A percentile compares a stretch with the other conserved stretches of the same genome.
These are phyloP conservation scores for Benthosema pterotum DNA, from an alignment of 2,797 vertebrate species.

Conservation along the genomic window DNA sequence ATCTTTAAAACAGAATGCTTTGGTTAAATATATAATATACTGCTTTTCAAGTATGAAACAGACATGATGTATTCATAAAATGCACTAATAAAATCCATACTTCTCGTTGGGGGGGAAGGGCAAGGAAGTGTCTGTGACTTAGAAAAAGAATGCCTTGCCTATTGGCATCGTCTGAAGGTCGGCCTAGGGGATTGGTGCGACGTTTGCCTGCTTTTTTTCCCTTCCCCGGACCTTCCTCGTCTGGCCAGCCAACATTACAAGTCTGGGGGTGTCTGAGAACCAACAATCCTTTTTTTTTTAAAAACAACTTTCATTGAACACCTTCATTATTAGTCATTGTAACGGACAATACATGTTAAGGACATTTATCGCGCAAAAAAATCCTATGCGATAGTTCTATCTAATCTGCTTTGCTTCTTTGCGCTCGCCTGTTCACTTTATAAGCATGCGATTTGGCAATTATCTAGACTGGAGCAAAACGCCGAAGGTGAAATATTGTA, in stretches of 20 bases:
- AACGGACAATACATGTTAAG: conserved; percentile 1
- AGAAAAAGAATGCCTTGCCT: conserved; percentile 28
- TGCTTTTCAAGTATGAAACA: conserved; percentile 77
- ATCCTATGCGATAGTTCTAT: conserved; percentile 5
- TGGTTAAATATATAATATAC: conserved; percentile 72
- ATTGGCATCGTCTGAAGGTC: conserved; percentile 34
- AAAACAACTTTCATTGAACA: conserved; percentile 17
- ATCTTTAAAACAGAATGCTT: conserved; percentile 86
- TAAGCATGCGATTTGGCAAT: conserved; percentile 16
- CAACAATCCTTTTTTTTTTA: conserved; percentile 31
- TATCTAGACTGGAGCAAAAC: not conserved
- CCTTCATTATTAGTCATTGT: conserved; percentile 23
- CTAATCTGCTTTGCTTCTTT: conserved; percentile 26
- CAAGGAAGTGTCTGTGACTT: conserved; percentile 40
- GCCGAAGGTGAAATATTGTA: not conserved
- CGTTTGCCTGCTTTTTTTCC: conserved; percentile 49
- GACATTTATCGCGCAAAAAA: conserved; percentile 25
- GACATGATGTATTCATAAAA: conserved; percentile 69
- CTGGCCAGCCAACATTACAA: conserved; percentile 67
- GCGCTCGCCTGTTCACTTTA: conserved; percentile 41
- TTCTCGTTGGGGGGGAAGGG: conserved; percentile 55
- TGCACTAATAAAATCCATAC: conserved; percentile 64
- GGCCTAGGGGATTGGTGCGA: conserved; percentile 50
- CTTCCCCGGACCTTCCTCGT: conserved; percentile 66
- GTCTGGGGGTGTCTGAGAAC: conserved; percentile 59